Base-by-base conservation (phyloP, 2,113 vertebrate species). In the Pogona vitticeps region DNA sequence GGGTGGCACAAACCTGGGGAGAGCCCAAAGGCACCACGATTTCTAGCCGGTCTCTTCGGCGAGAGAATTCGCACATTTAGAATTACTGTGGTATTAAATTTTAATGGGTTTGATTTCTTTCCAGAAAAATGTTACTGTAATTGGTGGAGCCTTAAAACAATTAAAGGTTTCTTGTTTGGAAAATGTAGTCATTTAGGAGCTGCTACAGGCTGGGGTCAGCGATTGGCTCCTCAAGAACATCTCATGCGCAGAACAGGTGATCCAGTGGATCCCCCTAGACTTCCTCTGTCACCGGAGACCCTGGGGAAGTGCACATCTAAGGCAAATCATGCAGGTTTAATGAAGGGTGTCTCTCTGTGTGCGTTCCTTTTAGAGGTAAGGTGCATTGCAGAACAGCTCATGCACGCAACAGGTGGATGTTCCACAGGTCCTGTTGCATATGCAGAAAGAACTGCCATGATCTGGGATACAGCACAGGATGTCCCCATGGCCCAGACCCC, bases 401-500 rank as follows among this genome's bases (percentile, higher is more conserved):
- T 52, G 46, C 10, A 10, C 46, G 46, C 10, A 52, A 52, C 46
- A 52, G 46, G 46, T 52, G 46, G 46, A 52, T 52, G 10, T 52
- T 52, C 5, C 46, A 52, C 46, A 5, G 10, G 46, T 52, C 46
- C 46, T 52, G 46, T 52, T 52, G 46, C 5, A 10, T 10, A 52
- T 52, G 10, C 46, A 52, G 5, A 5, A 52, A 52, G 46, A 52
- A 10, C 5, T 71, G 21, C 46, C 31, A 9, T 71, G 90, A 61
- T 84, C 84, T 84, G 87, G 89, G 0, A 17, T 85, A 10, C 87
- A 83, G 82, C 21, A 65, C 61, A 89, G 84, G 21, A 40, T 68
- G 76, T 86, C 84, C 1, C 46, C 82, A 93, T 87, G 90, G 71
- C 88, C 31, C 91, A 90, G 91, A 94, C 84, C 61, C 70, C 79